A percentile compares a stretch with the other conserved stretches of the same genome.
Evolutionary conservation across 1,140 invertebrate genomes (phyloP).

Genomic region (Acromyrmex heyeri): DNA sequence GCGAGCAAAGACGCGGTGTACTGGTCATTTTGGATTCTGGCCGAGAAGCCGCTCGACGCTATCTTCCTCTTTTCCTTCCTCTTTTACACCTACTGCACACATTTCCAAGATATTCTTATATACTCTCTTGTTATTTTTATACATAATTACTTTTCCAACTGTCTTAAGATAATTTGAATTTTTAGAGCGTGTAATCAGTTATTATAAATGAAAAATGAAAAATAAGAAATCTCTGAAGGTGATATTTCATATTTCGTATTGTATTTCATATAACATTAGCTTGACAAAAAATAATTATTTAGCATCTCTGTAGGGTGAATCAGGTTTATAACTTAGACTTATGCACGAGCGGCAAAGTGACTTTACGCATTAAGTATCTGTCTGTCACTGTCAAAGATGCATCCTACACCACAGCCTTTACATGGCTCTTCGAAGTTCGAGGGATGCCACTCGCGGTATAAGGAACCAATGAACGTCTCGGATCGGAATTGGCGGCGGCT

Average conservation of each 20-base stretch:
- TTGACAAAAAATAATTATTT: neutral
- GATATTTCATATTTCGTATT: neutral
- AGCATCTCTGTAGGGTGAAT: neutral
- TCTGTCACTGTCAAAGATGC: conserved; percentile 76
- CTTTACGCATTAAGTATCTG: conserved; percentile 61
- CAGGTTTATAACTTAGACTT: conserved; percentile 59
- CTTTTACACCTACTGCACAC: neutral
- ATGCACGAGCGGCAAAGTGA: conserved; percentile 62
- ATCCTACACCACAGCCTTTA: conserved; percentile 33
- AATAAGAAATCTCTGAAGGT: neutral
- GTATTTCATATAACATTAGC: neutral
- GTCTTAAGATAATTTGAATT: neutral
- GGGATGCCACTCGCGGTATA: conserved; percentile 46
- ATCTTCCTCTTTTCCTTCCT: neutral
- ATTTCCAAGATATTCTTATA: neutral
- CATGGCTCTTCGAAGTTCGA: conserved; percentile 37
- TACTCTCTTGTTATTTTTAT: neutral
- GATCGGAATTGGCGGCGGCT: conserved; percentile 74
- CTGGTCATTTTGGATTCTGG: conserved; percentile 38
- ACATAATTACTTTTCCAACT: neutral
- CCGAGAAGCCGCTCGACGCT: conserved; percentile 20
- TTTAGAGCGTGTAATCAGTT: neutral
- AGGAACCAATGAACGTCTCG: conserved; percentile 48
- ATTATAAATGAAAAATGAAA: neutral
- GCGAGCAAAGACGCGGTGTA: neutral